These are phyloP conservation scores for Cyclargus thomasi DNA, from an alignment of 1,140 invertebrate genomes.

Conservation along the genomic window DNA sequence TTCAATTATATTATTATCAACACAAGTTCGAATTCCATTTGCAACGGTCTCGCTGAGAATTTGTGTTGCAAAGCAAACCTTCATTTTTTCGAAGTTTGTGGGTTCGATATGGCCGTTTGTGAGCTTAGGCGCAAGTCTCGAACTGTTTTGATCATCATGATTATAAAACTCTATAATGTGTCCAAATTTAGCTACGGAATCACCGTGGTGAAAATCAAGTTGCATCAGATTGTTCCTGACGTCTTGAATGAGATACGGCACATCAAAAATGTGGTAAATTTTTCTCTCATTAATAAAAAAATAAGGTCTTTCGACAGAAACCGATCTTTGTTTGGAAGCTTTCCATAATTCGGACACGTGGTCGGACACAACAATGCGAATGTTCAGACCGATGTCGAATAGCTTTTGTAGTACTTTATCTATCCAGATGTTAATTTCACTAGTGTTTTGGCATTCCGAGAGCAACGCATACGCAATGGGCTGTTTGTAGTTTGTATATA, in stretches of 20 bases:
- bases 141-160: constrained; percentile 24
- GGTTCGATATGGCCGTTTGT: constrained; percentile 29
- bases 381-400: neutral
- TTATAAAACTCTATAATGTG: constrained; percentile 28
- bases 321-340: neutral
- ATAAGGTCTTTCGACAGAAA: constrained; percentile 5
- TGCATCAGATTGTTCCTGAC: neutral
- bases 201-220: neutral
- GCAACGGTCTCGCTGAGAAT: constrained; percentile 28
- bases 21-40: constrained; percentile 25
- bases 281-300: neutral
- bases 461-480: neutral
- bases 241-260: neutral
- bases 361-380: constrained; percentile 5
- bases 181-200: neutral
- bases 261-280: constrained; percentile 6
- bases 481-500: neutral
- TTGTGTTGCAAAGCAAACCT: constrained; percentile 30
- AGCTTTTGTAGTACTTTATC: constrained; percentile 1
- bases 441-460: neutral
- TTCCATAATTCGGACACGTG: neutral
- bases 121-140: constrained; percentile 25
- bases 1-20: constrained; percentile 29
- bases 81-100: constrained; percentile 30
- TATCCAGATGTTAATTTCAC: neutral